phyloP scores from a whole-genome alignment of 2,888 invertebrate genomes.

The Epirrhoe tristata region DNA sequence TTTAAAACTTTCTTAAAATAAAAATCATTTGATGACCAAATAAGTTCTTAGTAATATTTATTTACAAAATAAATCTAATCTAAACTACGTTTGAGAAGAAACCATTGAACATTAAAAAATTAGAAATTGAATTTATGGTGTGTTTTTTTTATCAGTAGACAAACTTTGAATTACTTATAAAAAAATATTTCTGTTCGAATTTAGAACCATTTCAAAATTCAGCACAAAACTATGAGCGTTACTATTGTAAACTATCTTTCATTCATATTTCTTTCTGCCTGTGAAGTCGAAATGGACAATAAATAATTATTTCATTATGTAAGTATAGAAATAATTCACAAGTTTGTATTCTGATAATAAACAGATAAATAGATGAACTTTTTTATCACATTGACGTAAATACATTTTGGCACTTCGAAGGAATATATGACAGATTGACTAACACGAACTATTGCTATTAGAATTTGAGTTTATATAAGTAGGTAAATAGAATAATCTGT shows the following conservation, averaged over 20 bases:
- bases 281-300: too few species aligned
- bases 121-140: background rate
- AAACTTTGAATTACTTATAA: too few species aligned
- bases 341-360: background rate
- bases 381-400: slow-evolving; percentile 1
- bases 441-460: background rate
- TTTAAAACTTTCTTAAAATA: slow-evolving; percentile 13
- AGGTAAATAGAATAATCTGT: background rate
- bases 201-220: too few species aligned
- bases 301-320: too few species aligned
- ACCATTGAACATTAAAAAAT: background rate
- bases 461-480: slow-evolving; percentile 14
- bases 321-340: background rate
- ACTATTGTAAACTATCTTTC: background rate
- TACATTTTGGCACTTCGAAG: slow-evolving; percentile 20
- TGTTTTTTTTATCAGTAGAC: background rate
- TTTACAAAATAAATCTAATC: slow-evolving; percentile 14
- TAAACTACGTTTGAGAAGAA: slow-evolving; percentile 5
- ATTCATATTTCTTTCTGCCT: too few species aligned
- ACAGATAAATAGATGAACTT: background rate
- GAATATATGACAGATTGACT: slow-evolving; percentile 3
- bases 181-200: too few species aligned
- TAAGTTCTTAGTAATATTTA: slow-evolving; percentile 14
- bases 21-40: slow-evolving; percentile 22
- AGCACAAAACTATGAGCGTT: too few species aligned